Base-by-base conservation (phyloP, 2,113 vertebrate genomes). In the Chaetodon auriga region DNA sequence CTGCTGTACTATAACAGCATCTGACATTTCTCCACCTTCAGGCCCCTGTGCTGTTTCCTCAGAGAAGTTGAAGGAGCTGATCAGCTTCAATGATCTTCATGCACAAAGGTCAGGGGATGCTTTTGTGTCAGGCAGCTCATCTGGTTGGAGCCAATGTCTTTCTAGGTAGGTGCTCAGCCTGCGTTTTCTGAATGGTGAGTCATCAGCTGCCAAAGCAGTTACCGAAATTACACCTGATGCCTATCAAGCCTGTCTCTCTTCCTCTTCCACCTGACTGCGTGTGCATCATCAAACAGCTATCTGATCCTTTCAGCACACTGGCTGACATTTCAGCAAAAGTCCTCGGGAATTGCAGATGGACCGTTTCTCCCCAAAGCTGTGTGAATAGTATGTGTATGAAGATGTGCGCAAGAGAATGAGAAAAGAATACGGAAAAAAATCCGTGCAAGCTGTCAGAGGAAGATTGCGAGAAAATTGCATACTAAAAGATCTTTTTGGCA, bases 181-280 rank as follows among this genome's bases (percentile, higher is more conserved):
- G 61, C 61, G 36, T 77, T 65, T 70, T 71, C 81, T 68, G 54
- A 89, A 89, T 66, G 74, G 78, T 89, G 92, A 93, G 89, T 94
- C 91, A 92, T 84, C 85, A 84, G 75, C 86, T 90, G 91, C 92
- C 81, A 91, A 83, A 80, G 86, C 92, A 69, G 90, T 94, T 91
- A 90, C 84, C 81, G 53, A 92, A 94, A 95, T 93, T 92, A 94
- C 91, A 93, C 92, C 93, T 93, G 93, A 95, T 93, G 92, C 89
- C 92, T 68, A 94, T 95, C 92, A 88, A 85, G 84, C 77, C 75
- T 36, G 86, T 81, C 90, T 91, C 89, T 91, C 89, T 88, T 83
- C 76, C 48, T 86, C 90, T 94, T 94, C 90, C 51, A 80, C 91
- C 84, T 87, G 91, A 80, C 85, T 80, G 85, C 75, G n/a, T 74